phyloP scores from a whole-genome alignment of 2,888 invertebrate species.

The Aspidiotus rigidus region DNA sequence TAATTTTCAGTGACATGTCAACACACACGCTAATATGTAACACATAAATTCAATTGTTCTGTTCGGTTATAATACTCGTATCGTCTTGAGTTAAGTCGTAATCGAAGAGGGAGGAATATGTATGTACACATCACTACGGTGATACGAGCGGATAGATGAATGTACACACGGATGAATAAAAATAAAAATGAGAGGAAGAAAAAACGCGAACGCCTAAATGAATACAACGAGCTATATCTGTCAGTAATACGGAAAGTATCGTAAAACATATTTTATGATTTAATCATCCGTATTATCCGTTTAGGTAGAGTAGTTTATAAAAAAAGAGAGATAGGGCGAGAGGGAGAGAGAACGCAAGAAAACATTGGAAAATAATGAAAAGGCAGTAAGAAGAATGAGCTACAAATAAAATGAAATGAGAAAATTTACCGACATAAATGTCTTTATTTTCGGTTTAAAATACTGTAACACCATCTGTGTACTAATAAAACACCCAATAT shows the following conservation, averaged over 20 bases:
- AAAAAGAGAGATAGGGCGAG: slow-evolving; percentile 8
- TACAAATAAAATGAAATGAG: neutral
- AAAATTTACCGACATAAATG: slow-evolving; percentile 11
- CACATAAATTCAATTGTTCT: too few species aligned
- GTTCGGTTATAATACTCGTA: too few species aligned
- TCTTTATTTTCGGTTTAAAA: slow-evolving; percentile 27
- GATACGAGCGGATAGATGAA: too few species aligned
- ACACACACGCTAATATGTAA: too few species aligned
- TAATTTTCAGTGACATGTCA: too few species aligned
- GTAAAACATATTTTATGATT: slow-evolving; percentile 32
- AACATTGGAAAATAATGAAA: neutral
- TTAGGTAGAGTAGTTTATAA: slow-evolving; percentile 14
- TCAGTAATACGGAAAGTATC: slow-evolving; percentile 17
- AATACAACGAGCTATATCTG: neutral
- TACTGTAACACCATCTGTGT: slow-evolving; percentile 31
- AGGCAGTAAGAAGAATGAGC: too few species aligned
- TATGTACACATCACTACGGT: too few species aligned
- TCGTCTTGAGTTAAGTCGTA: too few species aligned
- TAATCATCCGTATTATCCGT: slow-evolving; percentile 29
- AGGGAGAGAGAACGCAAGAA: neutral
- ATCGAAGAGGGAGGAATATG: too few species aligned
- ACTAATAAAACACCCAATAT: slow-evolving; percentile 32
- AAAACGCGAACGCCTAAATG: too few species aligned
- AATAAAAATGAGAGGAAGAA: too few species aligned
- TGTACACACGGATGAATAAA: too few species aligned